phyloP scores from a whole-genome alignment of 2,797 vertebrate genomes.

The Heliangelus exortis region DNA sequence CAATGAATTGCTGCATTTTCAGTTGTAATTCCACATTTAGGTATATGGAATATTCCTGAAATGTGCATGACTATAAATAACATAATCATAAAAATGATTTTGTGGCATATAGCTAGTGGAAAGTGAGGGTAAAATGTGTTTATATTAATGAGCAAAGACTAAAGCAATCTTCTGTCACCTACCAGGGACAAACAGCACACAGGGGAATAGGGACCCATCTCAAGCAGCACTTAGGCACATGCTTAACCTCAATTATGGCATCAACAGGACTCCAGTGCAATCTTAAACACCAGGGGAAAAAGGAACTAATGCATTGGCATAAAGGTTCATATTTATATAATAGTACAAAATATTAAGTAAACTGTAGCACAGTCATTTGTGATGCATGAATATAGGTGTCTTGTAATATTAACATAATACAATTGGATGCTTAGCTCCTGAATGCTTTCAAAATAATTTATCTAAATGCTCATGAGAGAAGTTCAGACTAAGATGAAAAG shows the following conservation, averaged over 20 bases:
- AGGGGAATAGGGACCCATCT: slow-evolving; percentile 40
- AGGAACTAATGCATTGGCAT: background rate
- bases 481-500: slow-evolving; percentile 53
- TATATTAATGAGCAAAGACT: slow-evolving; percentile 39
- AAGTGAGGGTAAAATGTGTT: slow-evolving; percentile 14
- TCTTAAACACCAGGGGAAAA: background rate
- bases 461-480: slow-evolving; percentile 45
- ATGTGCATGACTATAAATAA: background rate
- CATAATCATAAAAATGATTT: background rate
- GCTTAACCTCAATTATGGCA: slow-evolving; percentile 46
- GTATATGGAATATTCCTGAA: background rate
- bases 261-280: background rate
- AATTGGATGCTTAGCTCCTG: slow-evolving; percentile 15
- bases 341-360: slow-evolving; percentile 50
- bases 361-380: background rate
- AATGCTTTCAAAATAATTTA: slow-evolving; percentile 54
- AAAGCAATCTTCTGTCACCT: slow-evolving; percentile 31
- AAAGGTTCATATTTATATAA: slow-evolving; percentile 34
- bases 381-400: slow-evolving; percentile 14
- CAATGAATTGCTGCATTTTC: background rate
- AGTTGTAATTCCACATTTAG: background rate
- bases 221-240: slow-evolving; percentile 29
- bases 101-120: background rate
- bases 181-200: background rate
- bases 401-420: slow-evolving; percentile 42